These are phyloP conservation scores for Hyperopisus bebe DNA, from an alignment of 2,113 vertebrate genomes.

Conservation along the genomic window DNA sequence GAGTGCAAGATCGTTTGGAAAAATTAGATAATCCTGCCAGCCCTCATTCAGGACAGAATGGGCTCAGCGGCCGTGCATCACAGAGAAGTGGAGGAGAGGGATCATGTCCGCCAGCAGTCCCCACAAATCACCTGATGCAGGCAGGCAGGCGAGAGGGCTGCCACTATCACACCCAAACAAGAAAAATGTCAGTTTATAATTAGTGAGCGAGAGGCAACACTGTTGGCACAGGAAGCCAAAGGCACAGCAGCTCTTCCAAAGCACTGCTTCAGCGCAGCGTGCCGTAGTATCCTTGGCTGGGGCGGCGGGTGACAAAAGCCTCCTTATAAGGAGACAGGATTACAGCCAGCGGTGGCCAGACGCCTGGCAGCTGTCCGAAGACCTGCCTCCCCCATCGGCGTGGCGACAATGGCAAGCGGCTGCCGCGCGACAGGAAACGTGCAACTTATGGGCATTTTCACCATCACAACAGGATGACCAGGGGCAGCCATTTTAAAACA, in stretches of 20 bases:
- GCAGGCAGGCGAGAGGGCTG: background rate
- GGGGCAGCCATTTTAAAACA: background rate
- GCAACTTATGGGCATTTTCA: background rate
- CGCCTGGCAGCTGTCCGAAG: background rate
- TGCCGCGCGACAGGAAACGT: background rate
- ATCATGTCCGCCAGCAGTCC: too few relatives aligned
- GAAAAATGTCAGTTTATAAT: slow-evolving; percentile 6
- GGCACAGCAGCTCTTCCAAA: background rate
- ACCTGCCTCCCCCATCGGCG: background rate
- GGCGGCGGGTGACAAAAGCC: too few relatives aligned
- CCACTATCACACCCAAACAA: background rate
- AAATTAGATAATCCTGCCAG: background rate
- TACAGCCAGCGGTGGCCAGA: background rate
- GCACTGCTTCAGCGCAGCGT: too few relatives aligned
- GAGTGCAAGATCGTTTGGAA: background rate
- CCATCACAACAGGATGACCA: background rate
- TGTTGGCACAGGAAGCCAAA: background rate
- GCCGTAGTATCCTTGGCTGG: background rate
- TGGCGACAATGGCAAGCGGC: background rate
- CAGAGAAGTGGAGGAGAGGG: background rate
- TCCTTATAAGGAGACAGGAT: slow-evolving; percentile 9
- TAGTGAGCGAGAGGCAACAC: background rate
- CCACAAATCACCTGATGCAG: background rate
- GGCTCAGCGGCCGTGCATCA: background rate
- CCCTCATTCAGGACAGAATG: background rate